Evolutionary conservation across 2,113 vertebrate genomes (phyloP), one percentile per base, ranked within the genome.

Genomic region (Paratilapia polleni): DNA sequence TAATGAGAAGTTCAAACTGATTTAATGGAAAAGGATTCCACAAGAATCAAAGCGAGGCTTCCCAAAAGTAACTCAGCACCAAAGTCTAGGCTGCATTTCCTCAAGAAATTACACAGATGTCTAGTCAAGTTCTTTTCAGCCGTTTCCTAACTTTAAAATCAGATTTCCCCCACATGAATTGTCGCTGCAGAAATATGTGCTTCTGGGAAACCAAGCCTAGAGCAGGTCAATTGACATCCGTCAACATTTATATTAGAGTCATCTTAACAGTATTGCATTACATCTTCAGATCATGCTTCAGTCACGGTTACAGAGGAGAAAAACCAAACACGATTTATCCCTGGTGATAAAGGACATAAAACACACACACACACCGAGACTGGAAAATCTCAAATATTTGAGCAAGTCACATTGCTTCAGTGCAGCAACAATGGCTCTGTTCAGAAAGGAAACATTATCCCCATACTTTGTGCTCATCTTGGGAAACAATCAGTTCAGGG

Each of bases 1-100:
- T 28, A 74, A 28, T 62, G 31, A 80, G 26, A 88, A 28, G 52
- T 61, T 76, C 54, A 79, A 61, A 63, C 22, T 12, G 83, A 88
- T 79, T 90, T 52, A 63, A 80, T 68, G 60, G 59, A 77, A 82
- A 60, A 78, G 77, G 77, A 87, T 84, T 92, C 83, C 74, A 88
- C 79, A 66, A 84, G 86, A 93, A 85, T 82, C 59, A 24, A 87
- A 86, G 61, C 78, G 0, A 88, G 68, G 62, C 41, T 90, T 90
- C 80, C 77, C 80, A 61, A 80, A 85, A 84, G 84, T 58, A 77
- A 78, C 78, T 87, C 70, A 84, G 87, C 89, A 88, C 88, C 88
- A 73, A 85, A 83, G 68, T 78, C 54, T 31, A 68, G 47, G 81
- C 78, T 80, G 73, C 76, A 84, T 77, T 84, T 82, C 17, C 17